A percentile compares a stretch with the other conserved stretches of the same genome.
Conservation (phyloP, 2,113 vertebrate species). For the Struthidea cinerea region DNA sequence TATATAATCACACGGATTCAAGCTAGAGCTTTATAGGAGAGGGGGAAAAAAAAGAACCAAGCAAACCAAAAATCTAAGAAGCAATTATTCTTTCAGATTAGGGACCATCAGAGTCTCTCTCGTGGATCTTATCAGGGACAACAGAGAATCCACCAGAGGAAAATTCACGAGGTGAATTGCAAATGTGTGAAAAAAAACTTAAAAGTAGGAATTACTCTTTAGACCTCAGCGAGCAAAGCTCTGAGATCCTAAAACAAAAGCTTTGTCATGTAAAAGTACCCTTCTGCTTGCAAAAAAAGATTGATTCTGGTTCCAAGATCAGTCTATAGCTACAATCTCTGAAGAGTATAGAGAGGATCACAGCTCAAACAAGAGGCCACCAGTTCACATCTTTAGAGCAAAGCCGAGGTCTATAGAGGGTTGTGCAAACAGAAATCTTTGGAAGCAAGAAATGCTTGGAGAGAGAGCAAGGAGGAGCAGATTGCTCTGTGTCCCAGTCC, state of each 20-base stretch:
- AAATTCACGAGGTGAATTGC: background rate
- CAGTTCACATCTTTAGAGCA: background rate
- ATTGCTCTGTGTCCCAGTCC: background rate
- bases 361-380: background rate
- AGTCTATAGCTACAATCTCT: background rate
- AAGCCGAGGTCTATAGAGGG: background rate
- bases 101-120: background rate
- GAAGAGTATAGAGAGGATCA: background rate
- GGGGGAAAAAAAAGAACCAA: background rate
- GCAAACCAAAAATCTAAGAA: background rate
- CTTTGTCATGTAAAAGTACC: background rate
- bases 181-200: background rate
- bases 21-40: background rate
- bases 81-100: background rate
- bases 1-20: background rate
- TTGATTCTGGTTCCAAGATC: background rate
- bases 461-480: background rate
- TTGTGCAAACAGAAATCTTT: background rate
- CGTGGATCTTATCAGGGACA: background rate
- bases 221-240: background rate
- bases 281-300: background rate
- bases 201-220: background rate
- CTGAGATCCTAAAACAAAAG: background rate
- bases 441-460: background rate
- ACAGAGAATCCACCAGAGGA: background rate